These are phyloP conservation scores for Epizoanthus rinbou DNA, from an alignment of 92 coral and sea anemone species.

Conservation along the genomic window DNA sequence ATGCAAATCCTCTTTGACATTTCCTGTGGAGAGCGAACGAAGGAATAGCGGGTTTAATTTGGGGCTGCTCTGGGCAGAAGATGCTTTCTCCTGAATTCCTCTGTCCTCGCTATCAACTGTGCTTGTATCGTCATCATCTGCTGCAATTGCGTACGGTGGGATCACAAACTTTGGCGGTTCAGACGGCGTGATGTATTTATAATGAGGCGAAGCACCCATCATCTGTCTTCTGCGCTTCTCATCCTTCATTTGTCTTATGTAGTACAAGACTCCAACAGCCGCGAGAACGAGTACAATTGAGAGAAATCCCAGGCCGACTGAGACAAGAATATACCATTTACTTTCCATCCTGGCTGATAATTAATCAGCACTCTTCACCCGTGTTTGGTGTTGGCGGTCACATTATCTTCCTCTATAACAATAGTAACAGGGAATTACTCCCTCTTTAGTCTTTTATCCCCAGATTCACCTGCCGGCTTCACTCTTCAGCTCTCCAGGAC, in stretches of 20 bases:
- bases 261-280: constrained; percentile 44
- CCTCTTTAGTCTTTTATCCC: too few relatives aligned
- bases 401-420: neutral
- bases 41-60: constrained; percentile 4
- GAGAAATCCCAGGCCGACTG: constrained; percentile 31
- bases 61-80: constrained; percentile 25
- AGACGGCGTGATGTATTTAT: constrained; percentile 64
- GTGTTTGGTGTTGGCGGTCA: neutral
- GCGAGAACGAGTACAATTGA: constrained; percentile 52
- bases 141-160: constrained; percentile 65
- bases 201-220: constrained; percentile 17
- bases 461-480: too few relatives aligned
- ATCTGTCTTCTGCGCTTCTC: neutral
- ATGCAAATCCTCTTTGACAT: constrained; percentile 1
- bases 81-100: constrained; percentile 16
- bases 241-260: constrained; percentile 40
- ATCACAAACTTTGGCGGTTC: constrained; percentile 77
- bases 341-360: neutral
- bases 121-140: constrained; percentile 65
- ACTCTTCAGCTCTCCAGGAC: too few relatives aligned
- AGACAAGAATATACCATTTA: constrained; percentile 22
- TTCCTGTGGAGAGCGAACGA: constrained; percentile 21
- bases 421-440: too few relatives aligned
- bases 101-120: constrained; percentile 52
- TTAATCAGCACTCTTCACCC: neutral